Percentiles rank a stretch among this genome's conserved stretches.
These are phyloP conservation scores for Mormyrus iriodes DNA, from an alignment of 2,113 vertebrate genomes.

Conservation along the genomic window DNA sequence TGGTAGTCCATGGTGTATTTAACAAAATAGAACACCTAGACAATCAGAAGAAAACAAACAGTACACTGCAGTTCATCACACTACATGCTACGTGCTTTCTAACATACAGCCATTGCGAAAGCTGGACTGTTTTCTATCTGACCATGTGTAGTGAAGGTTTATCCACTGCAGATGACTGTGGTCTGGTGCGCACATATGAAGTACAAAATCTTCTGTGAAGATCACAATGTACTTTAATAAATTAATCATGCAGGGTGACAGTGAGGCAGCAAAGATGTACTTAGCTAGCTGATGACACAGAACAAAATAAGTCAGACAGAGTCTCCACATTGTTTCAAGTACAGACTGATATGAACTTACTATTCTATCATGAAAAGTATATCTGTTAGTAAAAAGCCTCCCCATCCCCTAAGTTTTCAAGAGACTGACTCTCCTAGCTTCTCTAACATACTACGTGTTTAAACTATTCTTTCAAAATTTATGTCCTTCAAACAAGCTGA, in stretches of 20 bases:
- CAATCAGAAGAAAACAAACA: not conserved
- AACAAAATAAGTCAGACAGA: not conserved
- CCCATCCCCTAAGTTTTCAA: not conserved
- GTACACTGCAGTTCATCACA: not conserved
- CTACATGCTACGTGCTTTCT: not conserved
- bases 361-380: not conserved
- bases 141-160: not conserved
- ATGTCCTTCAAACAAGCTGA: not conserved
- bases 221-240: conserved; percentile 7
- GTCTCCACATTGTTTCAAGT: not conserved
- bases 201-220: not conserved
- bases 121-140: too few relatives aligned
- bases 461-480: not conserved
- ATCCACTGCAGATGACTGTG: not conserved
- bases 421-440: not conserved
- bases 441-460: not conserved
- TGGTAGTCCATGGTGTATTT: not conserved
- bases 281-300: not conserved
- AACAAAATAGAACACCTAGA: not conserved
- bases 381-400: not conserved
- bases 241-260: not conserved
- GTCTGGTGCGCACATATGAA: not conserved
- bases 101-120: not conserved
- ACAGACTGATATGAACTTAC: not conserved
- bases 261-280: not conserved